A percentile compares a stretch with the other conserved stretches of the same genome.
These are phyloP conservation scores for Scaptomyza hsui DNA, from an alignment of 1,140 invertebrate species.

Conservation along the genomic window DNA sequence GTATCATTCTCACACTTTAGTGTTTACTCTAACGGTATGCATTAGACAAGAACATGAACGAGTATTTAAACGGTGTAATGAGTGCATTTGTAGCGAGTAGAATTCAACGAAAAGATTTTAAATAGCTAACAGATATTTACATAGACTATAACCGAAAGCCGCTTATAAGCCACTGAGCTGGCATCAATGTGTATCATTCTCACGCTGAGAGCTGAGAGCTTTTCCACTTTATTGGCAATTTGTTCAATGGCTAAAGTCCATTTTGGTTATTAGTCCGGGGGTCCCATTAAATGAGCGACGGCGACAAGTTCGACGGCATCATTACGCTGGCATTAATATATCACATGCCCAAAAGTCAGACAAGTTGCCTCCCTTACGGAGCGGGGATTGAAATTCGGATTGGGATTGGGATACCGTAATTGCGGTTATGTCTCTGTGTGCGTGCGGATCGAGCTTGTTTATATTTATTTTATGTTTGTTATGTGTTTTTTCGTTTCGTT, in stretches of 20 bases:
- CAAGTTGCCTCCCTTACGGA: neutral
- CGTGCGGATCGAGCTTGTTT: constrained; percentile 28
- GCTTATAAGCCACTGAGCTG: constrained; percentile 4
- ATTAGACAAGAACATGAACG: too few species aligned
- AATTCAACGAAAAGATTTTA: too few species aligned
- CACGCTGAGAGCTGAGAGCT: neutral
- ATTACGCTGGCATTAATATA: constrained; percentile 77
- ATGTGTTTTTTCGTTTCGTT: too few species aligned
- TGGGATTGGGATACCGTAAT: constrained; percentile 47
- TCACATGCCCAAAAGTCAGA: constrained; percentile 70
- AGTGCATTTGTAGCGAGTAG: too few species aligned
- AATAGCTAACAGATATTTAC: neutral
- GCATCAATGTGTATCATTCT: neutral
- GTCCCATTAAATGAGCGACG: constrained; percentile 67
- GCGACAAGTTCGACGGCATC: constrained; percentile 66
- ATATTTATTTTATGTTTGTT: neutral
- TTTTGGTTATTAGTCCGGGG: constrained; percentile 34
- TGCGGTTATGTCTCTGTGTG: constrained; percentile 50
- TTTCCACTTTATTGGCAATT: constrained; percentile 7
- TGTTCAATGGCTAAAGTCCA: constrained; percentile 16
- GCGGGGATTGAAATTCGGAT: constrained; percentile 6
- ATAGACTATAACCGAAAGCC: neutral
- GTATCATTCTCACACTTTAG: neutral
- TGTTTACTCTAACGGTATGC: too few species aligned
- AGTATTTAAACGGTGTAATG: too few species aligned